Evolutionary conservation across 2,888 invertebrate species (phyloP).

Genomic region (Troides helena): DNA sequence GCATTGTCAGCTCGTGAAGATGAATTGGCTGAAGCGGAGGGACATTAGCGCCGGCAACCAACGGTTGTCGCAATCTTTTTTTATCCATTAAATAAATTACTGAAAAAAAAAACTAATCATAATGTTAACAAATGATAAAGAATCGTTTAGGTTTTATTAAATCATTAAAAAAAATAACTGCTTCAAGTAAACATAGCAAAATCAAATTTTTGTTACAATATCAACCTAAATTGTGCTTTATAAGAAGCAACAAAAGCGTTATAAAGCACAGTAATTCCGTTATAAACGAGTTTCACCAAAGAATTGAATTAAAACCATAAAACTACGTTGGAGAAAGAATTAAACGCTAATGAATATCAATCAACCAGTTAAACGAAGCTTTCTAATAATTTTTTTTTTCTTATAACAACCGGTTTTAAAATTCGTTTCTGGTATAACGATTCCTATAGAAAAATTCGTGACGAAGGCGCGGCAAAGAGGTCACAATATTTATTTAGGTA

Average conservation of each 20-base stretch:
- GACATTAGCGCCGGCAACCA: conserved; percentile 41
- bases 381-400: conserved; percentile 12
- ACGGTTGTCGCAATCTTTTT: neutral
- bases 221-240: neutral
- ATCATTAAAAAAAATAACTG: neutral
- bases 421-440: neutral
- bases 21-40: conserved; percentile 51
- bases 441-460: neutral
- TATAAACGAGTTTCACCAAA: conserved; percentile 34
- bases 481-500: too few species aligned
- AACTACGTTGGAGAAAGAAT: conserved; percentile 12
- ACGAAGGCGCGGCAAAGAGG: neutral
- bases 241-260: neutral
- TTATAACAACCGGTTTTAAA: neutral
- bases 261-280: conserved; percentile 20
- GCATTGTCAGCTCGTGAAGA: conserved; percentile 44
- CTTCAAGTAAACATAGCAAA: neutral
- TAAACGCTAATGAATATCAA: conserved; percentile 18
- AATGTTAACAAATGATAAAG: neutral
- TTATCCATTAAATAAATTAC: neutral
- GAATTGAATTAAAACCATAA: conserved; percentile 23
- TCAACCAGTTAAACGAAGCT: conserved; percentile 10
- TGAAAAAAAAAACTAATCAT: neutral
- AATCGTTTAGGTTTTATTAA: neutral
- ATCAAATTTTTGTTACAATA: neutral